Conservation (phyloP, 2,113 vertebrate genomes). For the Gallinago jamesoni region DNA sequence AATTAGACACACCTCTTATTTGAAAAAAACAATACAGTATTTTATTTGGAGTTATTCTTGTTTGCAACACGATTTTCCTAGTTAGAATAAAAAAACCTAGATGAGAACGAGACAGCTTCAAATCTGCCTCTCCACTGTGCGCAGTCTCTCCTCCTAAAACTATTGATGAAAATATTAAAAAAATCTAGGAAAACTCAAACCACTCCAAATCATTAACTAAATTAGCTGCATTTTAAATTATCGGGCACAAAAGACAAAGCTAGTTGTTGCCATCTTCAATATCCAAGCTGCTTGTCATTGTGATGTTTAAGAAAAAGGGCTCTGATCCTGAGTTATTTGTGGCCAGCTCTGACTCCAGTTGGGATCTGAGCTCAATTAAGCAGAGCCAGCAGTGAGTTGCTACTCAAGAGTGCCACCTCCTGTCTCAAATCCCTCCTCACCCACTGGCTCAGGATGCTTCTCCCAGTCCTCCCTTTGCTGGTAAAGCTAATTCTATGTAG, state of each 20-base stretch:
- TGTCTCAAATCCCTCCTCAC: neutral
- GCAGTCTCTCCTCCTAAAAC: neutral
- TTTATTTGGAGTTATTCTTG: neutral
- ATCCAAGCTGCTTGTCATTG: neutral
- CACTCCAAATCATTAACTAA: neutral
- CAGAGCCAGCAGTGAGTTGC: neutral
- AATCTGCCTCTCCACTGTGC: neutral
- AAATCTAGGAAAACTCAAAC: neutral
- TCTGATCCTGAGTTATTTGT: neutral
- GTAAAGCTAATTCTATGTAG: neutral
- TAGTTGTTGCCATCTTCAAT: neutral
- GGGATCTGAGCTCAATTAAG: neutral
- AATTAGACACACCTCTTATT: constrained; percentile 43
- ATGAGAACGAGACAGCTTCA: neutral
- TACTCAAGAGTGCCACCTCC: constrained; percentile 61
- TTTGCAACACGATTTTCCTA: neutral
- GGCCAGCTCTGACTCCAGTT: neutral
- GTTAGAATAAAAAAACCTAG: neutral
- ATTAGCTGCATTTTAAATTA: neutral
- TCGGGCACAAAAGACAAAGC: neutral
- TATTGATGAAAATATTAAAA: neutral
- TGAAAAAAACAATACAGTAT: neutral
- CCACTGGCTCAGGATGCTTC: neutral
- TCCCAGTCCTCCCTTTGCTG: neutral
- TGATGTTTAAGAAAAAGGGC: neutral